phyloP scores from a whole-genome alignment of 2,113 vertebrate genomes.

The Triplophysa siluroides region DNA sequence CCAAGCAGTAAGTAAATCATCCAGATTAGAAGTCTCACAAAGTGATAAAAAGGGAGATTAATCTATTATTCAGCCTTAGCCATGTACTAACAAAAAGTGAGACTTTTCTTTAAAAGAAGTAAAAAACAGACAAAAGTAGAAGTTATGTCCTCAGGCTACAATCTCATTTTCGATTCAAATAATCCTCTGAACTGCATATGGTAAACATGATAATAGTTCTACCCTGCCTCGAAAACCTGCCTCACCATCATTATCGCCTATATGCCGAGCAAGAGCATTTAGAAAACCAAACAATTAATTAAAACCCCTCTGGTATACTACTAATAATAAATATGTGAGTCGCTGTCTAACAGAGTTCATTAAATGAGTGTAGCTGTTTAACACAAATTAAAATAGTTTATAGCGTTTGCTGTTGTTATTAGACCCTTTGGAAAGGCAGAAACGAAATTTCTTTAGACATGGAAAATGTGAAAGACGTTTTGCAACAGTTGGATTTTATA shows the following conservation, averaged over 20 bases:
- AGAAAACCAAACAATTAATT: slow-evolving; percentile 17
- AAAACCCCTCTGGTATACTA: slow-evolving; percentile 23
- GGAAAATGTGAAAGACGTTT: neutral
- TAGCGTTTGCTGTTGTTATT: neutral
- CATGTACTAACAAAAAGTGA: neutral
- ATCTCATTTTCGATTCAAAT: neutral
- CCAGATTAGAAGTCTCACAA: too few species aligned
- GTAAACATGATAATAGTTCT: neutral
- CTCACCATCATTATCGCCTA: neutral
- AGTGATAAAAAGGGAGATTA: neutral
- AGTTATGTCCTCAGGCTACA: neutral
- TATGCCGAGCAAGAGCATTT: neutral
- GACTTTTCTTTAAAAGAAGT: too few species aligned
- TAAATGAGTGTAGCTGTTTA: slow-evolving; percentile 24
- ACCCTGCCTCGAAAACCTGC: neutral
- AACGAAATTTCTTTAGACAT: slow-evolving; percentile 7
- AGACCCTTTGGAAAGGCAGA: neutral
- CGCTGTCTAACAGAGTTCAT: neutral
- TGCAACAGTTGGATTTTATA: slow-evolving; percentile 19
- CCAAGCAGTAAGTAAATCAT: too few species aligned
- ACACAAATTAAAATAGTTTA: slow-evolving; percentile 34
- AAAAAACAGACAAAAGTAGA: neutral
- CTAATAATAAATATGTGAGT: slow-evolving; percentile 13
- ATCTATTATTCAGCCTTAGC: neutral
- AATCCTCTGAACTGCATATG: neutral